These are phyloP conservation scores for Artemia sp. DNA, from an alignment of 2,888 invertebrate species.

Conservation along the genomic window DNA sequence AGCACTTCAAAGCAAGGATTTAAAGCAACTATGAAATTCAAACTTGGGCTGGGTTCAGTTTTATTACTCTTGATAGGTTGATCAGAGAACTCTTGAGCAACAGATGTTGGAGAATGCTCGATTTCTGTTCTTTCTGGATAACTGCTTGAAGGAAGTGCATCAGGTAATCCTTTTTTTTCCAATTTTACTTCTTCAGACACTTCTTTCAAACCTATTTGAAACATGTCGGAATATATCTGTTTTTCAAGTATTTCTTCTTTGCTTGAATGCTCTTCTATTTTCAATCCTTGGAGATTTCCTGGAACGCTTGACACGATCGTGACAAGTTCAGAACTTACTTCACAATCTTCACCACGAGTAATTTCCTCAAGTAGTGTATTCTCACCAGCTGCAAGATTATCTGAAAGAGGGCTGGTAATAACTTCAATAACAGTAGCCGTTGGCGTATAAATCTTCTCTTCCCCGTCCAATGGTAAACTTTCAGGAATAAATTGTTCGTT, in stretches of 20 bases:
- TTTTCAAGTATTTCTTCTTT: neutral
- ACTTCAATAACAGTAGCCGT: constrained; percentile 6
- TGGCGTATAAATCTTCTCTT: neutral
- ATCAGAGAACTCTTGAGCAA: neutral
- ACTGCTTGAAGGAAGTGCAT: neutral
- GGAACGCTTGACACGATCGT: neutral
- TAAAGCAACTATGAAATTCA: too few relatives aligned
- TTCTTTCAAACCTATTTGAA: neutral
- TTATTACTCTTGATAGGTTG: neutral
- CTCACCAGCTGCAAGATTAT: neutral
- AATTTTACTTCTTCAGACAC: neutral
- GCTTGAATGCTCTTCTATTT: neutral
- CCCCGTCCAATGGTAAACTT: neutral
- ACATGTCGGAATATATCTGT: neutral
- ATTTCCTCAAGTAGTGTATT: neutral
- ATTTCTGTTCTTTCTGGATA: neutral
- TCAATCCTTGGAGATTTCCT: too few relatives aligned
- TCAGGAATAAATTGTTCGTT: neutral
- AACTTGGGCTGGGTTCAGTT: neutral
- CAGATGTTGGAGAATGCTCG: neutral
- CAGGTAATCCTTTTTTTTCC: neutral
- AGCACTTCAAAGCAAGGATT: too few relatives aligned
- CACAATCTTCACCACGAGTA: neutral
- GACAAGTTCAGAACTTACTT: neutral
- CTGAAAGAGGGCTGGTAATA: neutral